These are phyloP conservation scores for Campoplex capitator DNA, from an alignment of 2,888 invertebrate species.

Conservation along the genomic window DNA sequence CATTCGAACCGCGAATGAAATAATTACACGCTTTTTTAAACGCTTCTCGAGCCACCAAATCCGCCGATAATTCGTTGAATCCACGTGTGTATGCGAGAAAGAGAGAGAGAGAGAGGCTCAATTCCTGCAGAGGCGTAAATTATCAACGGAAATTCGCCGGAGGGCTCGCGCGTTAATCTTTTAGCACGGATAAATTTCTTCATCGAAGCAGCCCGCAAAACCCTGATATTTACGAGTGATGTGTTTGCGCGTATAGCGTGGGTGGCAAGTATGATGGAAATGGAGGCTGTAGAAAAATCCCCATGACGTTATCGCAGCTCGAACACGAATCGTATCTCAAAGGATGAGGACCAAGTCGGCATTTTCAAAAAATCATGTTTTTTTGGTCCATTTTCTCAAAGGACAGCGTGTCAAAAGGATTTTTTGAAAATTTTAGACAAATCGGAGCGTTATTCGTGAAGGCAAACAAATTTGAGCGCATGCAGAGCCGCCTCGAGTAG, in stretches of 20 bases:
- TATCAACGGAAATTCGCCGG: slow-evolving; percentile 28
- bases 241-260: slow-evolving; percentile 30
- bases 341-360: too few relatives aligned
- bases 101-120: too few relatives aligned
- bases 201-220: slow-evolving; percentile 28
- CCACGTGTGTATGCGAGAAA: too few relatives aligned
- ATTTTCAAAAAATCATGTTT: too few relatives aligned
- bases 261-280: slow-evolving; percentile 45
- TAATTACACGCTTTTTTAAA: slow-evolving; percentile 5
- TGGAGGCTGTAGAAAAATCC: slow-evolving; percentile 1
- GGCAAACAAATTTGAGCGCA: too few relatives aligned
- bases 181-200: slow-evolving; percentile 42
- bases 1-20: slow-evolving; percentile 22
- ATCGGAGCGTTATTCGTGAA: too few relatives aligned
- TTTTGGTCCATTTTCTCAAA: too few relatives aligned
- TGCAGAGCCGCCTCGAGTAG: too few relatives aligned
- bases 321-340: background rate
- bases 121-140: slow-evolving; percentile 33
- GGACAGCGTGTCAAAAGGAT: too few relatives aligned
- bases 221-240: slow-evolving; percentile 29
- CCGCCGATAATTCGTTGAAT: background rate
- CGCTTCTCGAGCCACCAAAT: background rate
- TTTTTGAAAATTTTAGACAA: too few relatives aligned
- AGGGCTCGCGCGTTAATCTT: slow-evolving; percentile 43
- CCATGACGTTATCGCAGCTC: background rate